phyloP scores from a whole-genome alignment of 2,888 invertebrate genomes.

The Mactromeris polynyma region DNA sequence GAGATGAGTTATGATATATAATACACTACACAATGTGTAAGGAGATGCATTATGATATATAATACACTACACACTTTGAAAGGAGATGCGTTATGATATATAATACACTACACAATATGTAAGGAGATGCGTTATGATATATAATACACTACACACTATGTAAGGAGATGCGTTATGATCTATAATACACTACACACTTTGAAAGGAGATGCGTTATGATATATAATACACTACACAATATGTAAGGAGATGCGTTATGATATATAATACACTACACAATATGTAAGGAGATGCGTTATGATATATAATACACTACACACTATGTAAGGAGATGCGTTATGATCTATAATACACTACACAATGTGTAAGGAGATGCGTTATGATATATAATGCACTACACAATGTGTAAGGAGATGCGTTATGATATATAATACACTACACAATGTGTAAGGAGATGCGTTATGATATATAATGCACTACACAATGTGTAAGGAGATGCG shows the following conservation, averaged over 20 bases:
- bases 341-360: not conserved
- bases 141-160: not conserved
- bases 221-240: not conserved
- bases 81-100: not conserved
- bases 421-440: no score
- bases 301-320: not conserved
- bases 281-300: not conserved
- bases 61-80: not conserved
- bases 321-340: not conserved
- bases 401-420: not conserved
- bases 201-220: no score
- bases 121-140: not conserved
- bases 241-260: not conserved
- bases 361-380: not conserved
- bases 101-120: not conserved
- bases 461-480: no score
- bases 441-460: no score
- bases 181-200: not conserved
- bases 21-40: not conserved
- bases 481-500: no score
- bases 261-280: not conserved
- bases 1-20: not conserved
- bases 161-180: not conserved
- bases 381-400: not conserved
- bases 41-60: not conserved